A percentile compares a stretch with the other conserved stretches of the same genome.
phyloP scores from a whole-genome alignment of 2,888 invertebrate species.

The Acleris emargana region DNA sequence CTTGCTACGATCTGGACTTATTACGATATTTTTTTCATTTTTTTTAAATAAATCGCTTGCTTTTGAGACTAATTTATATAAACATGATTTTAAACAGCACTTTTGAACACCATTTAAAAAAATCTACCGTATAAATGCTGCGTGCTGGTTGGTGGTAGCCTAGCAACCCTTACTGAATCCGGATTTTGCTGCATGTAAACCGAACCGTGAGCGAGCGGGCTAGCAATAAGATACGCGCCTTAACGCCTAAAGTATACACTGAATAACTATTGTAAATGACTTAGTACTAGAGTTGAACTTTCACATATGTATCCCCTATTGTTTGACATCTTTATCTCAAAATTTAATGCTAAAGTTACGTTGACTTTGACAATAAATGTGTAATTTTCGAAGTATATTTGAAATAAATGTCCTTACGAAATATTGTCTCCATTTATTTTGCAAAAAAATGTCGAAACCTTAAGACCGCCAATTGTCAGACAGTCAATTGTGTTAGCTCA shows the following conservation, averaged over 20 bases:
- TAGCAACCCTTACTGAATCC: too few relatives aligned
- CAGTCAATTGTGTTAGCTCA: background rate
- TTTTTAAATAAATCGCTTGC: too few relatives aligned
- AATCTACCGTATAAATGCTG: too few relatives aligned
- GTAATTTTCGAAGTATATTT: constrained; percentile 66
- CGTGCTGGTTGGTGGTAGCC: too few relatives aligned
- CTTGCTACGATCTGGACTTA: too few relatives aligned
- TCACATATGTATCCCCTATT: constrained; percentile 47
- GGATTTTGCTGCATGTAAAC: too few relatives aligned
- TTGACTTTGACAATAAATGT: constrained; percentile 84
- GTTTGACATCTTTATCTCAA: constrained; percentile 51
- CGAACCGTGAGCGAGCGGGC: too few relatives aligned
- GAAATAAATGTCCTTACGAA: constrained; percentile 70
- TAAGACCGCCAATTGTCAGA: background rate
- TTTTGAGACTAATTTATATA: too few relatives aligned
- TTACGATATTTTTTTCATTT: too few relatives aligned
- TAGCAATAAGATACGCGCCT: constrained; percentile 17
- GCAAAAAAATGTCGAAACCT: background rate
- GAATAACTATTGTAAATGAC: constrained; percentile 16
- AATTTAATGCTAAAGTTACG: constrained; percentile 74
- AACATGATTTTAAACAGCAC: too few relatives aligned
- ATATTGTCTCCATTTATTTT: constrained; percentile 43
- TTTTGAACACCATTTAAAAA: too few relatives aligned
- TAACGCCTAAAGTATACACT: background rate
- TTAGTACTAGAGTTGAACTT: constrained; percentile 46